A percentile compares a stretch with the other conserved stretches of the same genome.
phyloP scores from a whole-genome alignment of 2,113 vertebrate species.

The Sitta europaea region DNA sequence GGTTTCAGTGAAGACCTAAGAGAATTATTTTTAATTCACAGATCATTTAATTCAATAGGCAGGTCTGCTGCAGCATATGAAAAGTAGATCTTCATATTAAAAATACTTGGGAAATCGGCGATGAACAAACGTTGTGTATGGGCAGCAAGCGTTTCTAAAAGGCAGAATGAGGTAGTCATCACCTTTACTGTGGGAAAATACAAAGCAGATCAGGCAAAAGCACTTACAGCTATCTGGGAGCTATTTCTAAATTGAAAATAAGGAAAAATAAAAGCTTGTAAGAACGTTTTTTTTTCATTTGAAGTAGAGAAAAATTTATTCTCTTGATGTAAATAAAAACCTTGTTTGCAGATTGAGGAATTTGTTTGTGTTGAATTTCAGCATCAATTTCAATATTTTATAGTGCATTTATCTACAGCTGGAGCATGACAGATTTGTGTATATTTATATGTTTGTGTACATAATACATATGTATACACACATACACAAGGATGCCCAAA shows the following conservation, averaged over 20 bases:
- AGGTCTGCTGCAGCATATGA: constrained; percentile 61
- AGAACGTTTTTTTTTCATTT: constrained; percentile 20
- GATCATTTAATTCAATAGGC: constrained; percentile 69
- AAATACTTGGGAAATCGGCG: constrained; percentile 56
- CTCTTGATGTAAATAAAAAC: constrained; percentile 62
- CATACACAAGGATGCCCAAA: constrained; percentile 65
- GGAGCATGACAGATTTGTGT: constrained; percentile 67
- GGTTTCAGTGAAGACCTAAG: constrained; percentile 65
- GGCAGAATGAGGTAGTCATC: constrained; percentile 19
- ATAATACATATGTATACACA: constrained; percentile 66
- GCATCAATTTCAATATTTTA: constrained; percentile 70
- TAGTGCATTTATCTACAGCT: constrained; percentile 68
- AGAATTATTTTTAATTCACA: constrained; percentile 69
- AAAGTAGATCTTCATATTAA: constrained; percentile 63
- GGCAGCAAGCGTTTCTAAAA: constrained; percentile 8
- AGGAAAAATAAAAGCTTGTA: constrained; percentile 38
- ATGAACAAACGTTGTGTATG: not conserved
- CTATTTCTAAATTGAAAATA: constrained; percentile 21
- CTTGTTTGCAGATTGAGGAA: constrained; percentile 68
- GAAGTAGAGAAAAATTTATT: constrained; percentile 60
- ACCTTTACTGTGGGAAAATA: constrained; percentile 17
- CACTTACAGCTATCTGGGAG: not conserved
- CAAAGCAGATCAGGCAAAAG: not conserved
- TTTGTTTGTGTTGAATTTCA: constrained; percentile 67
- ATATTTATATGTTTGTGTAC: constrained; percentile 65